Conservation (phyloP, 1,140 invertebrate species). For the Potamilus streckersoni region DNA sequence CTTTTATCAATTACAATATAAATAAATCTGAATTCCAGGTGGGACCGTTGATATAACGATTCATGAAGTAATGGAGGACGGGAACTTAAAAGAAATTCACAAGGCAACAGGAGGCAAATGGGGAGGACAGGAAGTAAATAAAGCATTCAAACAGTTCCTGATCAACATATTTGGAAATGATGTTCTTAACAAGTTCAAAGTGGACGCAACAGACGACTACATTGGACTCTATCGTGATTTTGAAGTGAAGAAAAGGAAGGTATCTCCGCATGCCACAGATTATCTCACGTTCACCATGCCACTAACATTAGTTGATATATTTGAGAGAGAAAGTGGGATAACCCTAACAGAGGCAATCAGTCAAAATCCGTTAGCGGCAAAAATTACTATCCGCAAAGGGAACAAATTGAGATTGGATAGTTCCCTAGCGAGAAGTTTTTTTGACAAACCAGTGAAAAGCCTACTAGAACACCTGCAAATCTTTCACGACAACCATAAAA, state of each 20-base stretch:
- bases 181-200: slow-evolving; percentile 14
- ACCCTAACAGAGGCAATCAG: background rate
- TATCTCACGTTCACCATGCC: background rate
- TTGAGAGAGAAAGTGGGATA: background rate
- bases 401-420: slow-evolving; percentile 4
- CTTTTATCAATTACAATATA: too few relatives aligned
- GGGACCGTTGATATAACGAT: slow-evolving; percentile 39
- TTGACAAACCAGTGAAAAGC: background rate
- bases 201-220: slow-evolving; percentile 13
- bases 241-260: slow-evolving; percentile 29
- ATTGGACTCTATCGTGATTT: slow-evolving; percentile 27
- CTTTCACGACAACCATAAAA: background rate
- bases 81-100: slow-evolving; percentile 30
- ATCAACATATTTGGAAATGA: slow-evolving; percentile 13
- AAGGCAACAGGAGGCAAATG: slow-evolving; percentile 29
- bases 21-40: slow-evolving; percentile 9
- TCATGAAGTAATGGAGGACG: slow-evolving; percentile 23
- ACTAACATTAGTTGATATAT: background rate
- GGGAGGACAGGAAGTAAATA: slow-evolving; percentile 35
- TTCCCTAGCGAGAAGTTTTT: background rate
- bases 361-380: too few relatives aligned
- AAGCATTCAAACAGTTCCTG: slow-evolving; percentile 14
- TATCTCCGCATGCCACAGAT: background rate
- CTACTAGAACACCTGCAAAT: background rate
- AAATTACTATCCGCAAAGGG: background rate